Percentiles rank a stretch among this genome's conserved stretches.
Evolutionary conservation across 1,140 invertebrate genomes (phyloP).

Genomic region (Triops longicaudatus): DNA sequence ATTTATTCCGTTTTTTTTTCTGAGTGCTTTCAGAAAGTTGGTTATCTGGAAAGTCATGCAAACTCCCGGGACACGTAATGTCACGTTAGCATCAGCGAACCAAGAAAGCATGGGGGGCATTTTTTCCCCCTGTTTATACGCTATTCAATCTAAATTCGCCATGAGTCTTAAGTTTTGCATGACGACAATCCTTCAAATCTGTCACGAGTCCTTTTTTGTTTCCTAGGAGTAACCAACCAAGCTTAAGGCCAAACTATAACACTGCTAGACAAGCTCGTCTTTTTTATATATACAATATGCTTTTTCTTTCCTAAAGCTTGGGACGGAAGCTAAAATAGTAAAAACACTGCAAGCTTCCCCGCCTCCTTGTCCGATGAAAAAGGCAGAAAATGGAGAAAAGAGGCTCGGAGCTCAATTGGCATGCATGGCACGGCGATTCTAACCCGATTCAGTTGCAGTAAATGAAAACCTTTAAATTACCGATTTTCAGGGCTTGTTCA

Average conservation of each 20-base stretch:
- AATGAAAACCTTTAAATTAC: not conserved
- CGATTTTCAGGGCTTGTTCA: not conserved
- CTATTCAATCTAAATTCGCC: constrained; percentile 10
- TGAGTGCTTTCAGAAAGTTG: not conserved
- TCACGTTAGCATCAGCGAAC: not conserved
- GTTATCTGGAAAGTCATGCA: constrained; percentile 1
- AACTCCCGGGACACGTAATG: not conserved
- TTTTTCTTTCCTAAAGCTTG: not conserved
- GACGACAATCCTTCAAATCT: constrained; percentile 15
- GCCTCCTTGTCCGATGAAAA: not conserved
- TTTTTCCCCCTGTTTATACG: not conserved
- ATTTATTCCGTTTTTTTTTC: not conserved
- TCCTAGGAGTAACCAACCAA: not conserved
- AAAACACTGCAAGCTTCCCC: not conserved
- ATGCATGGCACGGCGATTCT: not conserved
- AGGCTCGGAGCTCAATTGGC: not conserved
- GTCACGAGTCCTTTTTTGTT: not conserved
- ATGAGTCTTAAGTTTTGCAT: constrained; percentile 7
- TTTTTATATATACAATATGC: not conserved
- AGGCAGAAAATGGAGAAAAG: not conserved
- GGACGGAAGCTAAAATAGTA: not conserved
- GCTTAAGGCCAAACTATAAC: not conserved
- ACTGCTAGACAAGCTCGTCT: not conserved
- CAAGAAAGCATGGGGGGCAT: not conserved
- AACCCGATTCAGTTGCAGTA: not conserved